These are phyloP conservation scores for Macrobrachium rosenbergii DNA, from an alignment of 1,140 invertebrate genomes.

Conservation along the genomic window DNA sequence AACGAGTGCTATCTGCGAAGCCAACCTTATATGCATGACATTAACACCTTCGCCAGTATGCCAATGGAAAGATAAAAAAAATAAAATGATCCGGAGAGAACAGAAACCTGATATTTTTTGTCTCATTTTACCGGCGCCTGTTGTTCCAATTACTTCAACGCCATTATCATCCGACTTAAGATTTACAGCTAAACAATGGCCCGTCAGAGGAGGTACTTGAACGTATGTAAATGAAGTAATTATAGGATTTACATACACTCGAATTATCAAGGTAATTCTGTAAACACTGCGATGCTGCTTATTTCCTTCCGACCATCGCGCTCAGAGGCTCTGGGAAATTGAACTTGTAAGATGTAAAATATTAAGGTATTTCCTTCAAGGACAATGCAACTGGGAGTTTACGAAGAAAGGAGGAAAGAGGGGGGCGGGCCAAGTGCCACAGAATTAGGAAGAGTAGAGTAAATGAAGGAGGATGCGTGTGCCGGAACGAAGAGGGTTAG, in stretches of 20 bases:
- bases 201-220: conserved; percentile 36
- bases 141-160: background rate
- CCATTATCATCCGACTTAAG: conserved; percentile 9
- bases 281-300: conserved; percentile 50
- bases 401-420: conserved; percentile 39
- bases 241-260: conserved; percentile 59
- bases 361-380: conserved; percentile 63
- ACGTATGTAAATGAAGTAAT: conserved; percentile 62
- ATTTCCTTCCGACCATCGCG: conserved; percentile 43
- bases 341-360: conserved; percentile 60
- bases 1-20: too few relatives aligned
- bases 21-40: conserved; percentile 34
- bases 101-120: background rate
- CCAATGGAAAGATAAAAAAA: too few relatives aligned
- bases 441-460: background rate
- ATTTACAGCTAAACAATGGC: conserved; percentile 41
- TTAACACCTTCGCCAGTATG: background rate
- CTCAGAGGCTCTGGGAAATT: conserved; percentile 55
- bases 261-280: conserved; percentile 61
- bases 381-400: conserved; percentile 44
- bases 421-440: background rate
- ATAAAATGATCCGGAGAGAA: background rate
- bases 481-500: background rate
- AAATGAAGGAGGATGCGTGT: background rate
- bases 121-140: background rate